Base-by-base conservation (phyloP, 2,888 invertebrate genomes). In the Apotomis betuletana region DNA sequence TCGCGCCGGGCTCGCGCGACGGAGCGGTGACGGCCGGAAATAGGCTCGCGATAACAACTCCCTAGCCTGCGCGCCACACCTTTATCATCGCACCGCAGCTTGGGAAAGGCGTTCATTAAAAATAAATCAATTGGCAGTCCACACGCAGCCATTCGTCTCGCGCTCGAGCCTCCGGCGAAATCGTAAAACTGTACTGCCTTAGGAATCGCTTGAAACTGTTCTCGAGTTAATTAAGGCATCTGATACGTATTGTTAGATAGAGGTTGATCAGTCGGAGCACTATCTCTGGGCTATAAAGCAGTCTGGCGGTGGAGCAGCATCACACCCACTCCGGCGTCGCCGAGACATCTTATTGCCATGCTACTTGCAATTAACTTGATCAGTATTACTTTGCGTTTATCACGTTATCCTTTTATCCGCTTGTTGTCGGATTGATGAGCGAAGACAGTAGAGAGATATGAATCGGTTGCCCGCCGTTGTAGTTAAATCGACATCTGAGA, bases 1-100 rank as follows among this genome's bases (percentile, higher is more conserved):
- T 91, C 90, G 89, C 87, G 86, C 86, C 85, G 83, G 83, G 85
- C 81, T 74, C 77, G 77, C 80, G 86, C 85, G 88, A 89, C 86
- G 83, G 81, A 80, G 80, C 86, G 80, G 81, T 91, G 92, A 92
- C 90, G 91, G 91, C 92, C 92, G 92, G 92, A 93, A 93, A 91
- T 92, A 91, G 89, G 89, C 81, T 83, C 76, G 83, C 85, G 92
- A 92, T 92, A 92, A 91, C 90, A 88, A 90, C 91, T 90, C 90
- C 90, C 89, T 87, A 83, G 87, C 78, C 86, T 85, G 85, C 85
- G 82, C 84, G 83, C 86, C 84, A 85, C 85, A 84, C 86, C 85
- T 89, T 91, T 90, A 90, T 89, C 90, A 87, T 84, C 83, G 80
- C 81, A 83, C 85, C 86, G 88, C 87, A 78, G 80, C 87, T 87